phyloP scores from a whole-genome alignment of 1,140 invertebrate genomes.

The Acromyrmex charruanus region DNA sequence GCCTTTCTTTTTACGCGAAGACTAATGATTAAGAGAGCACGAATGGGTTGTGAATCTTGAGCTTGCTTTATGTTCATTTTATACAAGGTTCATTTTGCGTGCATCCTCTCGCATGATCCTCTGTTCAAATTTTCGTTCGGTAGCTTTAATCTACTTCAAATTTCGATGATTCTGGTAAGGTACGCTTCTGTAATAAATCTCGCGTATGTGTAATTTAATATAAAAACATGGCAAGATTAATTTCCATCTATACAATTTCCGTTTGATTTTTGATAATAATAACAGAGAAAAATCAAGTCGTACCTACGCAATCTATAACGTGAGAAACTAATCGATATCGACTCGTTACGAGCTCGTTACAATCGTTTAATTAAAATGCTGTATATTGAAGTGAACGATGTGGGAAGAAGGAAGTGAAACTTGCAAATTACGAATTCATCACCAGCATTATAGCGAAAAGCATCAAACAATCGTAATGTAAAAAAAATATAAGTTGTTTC shows the following conservation, averaged over 20 bases:
- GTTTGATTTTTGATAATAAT: background rate
- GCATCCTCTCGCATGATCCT: background rate
- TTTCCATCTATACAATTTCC: background rate
- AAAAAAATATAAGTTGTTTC: slow-evolving; percentile 56
- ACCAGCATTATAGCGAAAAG: slow-evolving; percentile 47
- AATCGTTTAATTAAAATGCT: slow-evolving; percentile 65
- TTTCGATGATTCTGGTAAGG: background rate
- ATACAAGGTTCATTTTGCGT: slow-evolving; percentile 40
- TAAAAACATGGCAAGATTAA: background rate
- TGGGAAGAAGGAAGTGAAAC: slow-evolving; percentile 73
- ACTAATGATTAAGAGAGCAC: slow-evolving; percentile 81
- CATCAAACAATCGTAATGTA: slow-evolving; percentile 37
- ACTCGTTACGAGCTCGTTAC: slow-evolving; percentile 7
- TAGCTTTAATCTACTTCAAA: slow-evolving; percentile 26
- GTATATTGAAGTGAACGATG: slow-evolving; percentile 32
- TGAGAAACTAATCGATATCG: slow-evolving; percentile 48
- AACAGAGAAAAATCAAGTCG: background rate
- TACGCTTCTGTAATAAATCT: slow-evolving; percentile 40
- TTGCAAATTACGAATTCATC: slow-evolving; percentile 60
- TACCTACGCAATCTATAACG: background rate
- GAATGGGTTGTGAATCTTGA: slow-evolving; percentile 33
- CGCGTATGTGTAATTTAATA: background rate
- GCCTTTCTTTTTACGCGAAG: slow-evolving; percentile 70
- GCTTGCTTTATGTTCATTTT: slow-evolving; percentile 48
- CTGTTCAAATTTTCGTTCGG: slow-evolving; percentile 35